Evolutionary conservation across 2,113 vertebrate species (phyloP).

Genomic region (Amblyornis subalaris): DNA sequence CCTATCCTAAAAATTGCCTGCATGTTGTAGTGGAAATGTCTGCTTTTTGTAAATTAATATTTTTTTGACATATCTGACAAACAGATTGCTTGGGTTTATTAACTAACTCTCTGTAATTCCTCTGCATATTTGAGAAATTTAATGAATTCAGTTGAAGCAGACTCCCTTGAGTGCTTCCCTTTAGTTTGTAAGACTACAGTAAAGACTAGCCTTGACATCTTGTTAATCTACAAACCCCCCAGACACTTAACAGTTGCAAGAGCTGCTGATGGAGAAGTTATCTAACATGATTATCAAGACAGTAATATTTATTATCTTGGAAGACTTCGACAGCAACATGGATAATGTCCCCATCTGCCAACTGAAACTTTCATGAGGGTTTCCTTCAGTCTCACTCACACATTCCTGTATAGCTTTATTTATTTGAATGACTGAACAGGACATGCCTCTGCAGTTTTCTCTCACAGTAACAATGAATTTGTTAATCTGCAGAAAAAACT

Average conservation of each 20-base stretch:
- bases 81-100: slow-evolving; percentile 36
- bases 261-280: slow-evolving; percentile 33
- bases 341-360: not conserved
- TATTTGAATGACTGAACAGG: not conserved
- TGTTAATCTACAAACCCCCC: not conserved
- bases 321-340: not conserved
- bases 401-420: not conserved
- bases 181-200: slow-evolving; percentile 7
- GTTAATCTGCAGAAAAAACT: not conserved
- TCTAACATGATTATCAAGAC: not conserved
- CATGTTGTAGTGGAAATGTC: not conserved
- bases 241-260: not conserved
- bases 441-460: not conserved
- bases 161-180: not conserved
- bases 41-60: slow-evolving; percentile 9
- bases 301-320: slow-evolving; percentile 24
- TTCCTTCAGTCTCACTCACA: not conserved
- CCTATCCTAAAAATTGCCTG: not conserved
- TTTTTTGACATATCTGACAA: slow-evolving; percentile 40
- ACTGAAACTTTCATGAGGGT: not conserved
- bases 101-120: slow-evolving; percentile 52
- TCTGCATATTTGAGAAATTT: slow-evolving; percentile 61
- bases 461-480: not conserved
- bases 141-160: slow-evolving; percentile 9
- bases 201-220: slow-evolving; percentile 29